Evolutionary conservation across 2,797 vertebrate species (phyloP).

Genomic region (Manis pentadactyla): DNA sequence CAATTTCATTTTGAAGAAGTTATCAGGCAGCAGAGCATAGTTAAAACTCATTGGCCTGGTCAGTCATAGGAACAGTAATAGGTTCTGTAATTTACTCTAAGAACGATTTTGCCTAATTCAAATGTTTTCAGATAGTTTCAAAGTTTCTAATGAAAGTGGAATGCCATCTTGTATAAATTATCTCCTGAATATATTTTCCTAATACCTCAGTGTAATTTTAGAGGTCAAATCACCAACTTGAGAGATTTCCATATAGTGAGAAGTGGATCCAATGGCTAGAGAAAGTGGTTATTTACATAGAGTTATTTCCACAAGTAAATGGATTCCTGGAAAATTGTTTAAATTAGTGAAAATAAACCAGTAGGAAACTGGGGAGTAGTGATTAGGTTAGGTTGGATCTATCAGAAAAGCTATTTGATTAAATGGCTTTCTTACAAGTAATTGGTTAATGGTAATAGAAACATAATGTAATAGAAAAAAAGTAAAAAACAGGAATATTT

Average conservation of each 20-base stretch:
- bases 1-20: slow-evolving; percentile 59
- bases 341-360: slow-evolving; percentile 35
- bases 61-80: slow-evolving; percentile 32
- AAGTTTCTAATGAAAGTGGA: slow-evolving; percentile 32
- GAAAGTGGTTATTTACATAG: neutral
- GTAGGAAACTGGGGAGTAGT: neutral
- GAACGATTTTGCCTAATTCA: slow-evolving; percentile 41
- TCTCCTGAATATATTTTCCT: neutral
- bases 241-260: slow-evolving; percentile 20
- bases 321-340: slow-evolving; percentile 20
- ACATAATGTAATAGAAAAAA: neutral
- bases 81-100: slow-evolving; percentile 39
- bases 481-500: neutral
- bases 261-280: neutral
- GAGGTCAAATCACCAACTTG: slow-evolving; percentile 27
- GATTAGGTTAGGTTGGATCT: neutral
- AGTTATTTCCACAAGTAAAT: slow-evolving; percentile 43
- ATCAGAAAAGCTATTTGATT: neutral
- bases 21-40: slow-evolving; percentile 58
- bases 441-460: neutral
- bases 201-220: neutral
- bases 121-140: slow-evolving; percentile 47
- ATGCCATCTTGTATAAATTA: neutral
- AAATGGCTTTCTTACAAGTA: neutral
- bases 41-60: slow-evolving; percentile 62